Evolutionary conservation across 2,113 vertebrate species (phyloP).

Genomic region (Tachysurus vachellii): DNA sequence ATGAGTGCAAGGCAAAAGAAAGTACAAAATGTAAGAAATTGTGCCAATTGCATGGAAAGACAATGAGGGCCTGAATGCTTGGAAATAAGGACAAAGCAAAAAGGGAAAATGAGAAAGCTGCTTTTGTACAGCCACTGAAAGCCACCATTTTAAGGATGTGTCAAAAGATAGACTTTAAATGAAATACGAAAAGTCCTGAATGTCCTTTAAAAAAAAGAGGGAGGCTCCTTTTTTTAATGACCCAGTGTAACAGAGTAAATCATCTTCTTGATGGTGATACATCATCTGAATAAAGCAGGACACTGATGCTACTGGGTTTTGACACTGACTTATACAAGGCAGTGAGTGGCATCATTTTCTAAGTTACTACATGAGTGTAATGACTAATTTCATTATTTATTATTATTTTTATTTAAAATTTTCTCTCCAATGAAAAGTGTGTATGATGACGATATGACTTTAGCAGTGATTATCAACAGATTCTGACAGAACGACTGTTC

Average conservation of each 20-base stretch:
- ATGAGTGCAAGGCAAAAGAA: constrained; percentile 20
- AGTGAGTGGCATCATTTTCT: neutral
- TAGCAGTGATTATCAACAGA: neutral
- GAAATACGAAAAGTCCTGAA: constrained; percentile 45
- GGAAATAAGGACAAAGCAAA: neutral
- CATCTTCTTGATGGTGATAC: constrained; percentile 48
- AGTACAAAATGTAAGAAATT: neutral
- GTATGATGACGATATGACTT: neutral
- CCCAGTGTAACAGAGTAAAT: constrained; percentile 40
- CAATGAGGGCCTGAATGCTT: neutral
- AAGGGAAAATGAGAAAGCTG: neutral
- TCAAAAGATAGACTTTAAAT: constrained; percentile 53
- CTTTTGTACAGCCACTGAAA: constrained; percentile 1
- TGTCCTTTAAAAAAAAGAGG: constrained; percentile 38
- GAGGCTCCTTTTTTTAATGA: constrained; percentile 30
- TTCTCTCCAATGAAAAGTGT: neutral
- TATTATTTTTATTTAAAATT: neutral
- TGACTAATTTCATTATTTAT: too few relatives aligned
- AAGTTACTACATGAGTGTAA: neutral
- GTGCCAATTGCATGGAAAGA: neutral
- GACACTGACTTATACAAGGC: constrained; percentile 4
- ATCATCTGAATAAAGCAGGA: constrained; percentile 40
- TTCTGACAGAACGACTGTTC: neutral
- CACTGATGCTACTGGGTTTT: constrained; percentile 33
- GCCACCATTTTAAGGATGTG: constrained; percentile 1